Conservation (phyloP, 2,113 vertebrate genomes). For the Dicaeum eximium region DNA sequence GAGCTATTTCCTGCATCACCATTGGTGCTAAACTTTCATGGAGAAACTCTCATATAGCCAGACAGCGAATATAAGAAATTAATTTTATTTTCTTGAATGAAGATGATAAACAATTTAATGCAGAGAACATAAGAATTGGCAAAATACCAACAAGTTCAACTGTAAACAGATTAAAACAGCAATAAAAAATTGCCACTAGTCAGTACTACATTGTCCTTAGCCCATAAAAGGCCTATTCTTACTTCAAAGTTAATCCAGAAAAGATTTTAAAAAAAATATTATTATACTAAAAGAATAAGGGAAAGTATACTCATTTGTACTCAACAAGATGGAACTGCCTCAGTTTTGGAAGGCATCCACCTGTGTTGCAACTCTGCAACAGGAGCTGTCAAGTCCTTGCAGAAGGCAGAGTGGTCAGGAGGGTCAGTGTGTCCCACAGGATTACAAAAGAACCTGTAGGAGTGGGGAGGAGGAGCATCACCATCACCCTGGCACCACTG, state of each 20-base stretch:
- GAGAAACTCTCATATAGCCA: background rate
- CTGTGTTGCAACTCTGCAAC: background rate
- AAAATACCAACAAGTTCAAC: background rate
- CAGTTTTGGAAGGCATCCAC: background rate
- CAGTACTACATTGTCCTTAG: background rate
- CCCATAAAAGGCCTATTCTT: background rate
- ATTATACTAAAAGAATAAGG: background rate
- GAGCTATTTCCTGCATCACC: background rate
- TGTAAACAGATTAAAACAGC: background rate
- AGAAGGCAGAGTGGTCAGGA: background rate
- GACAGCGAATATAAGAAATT: background rate
- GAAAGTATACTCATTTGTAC: background rate
- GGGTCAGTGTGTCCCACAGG: background rate
- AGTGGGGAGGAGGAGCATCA: background rate
- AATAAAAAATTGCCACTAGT: background rate
- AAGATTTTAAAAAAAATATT: background rate
- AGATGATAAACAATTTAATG: background rate
- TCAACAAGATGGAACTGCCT: background rate
- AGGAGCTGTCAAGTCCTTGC: background rate
- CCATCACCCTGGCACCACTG: background rate
- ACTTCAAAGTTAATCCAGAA: background rate
- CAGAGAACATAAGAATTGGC: background rate
- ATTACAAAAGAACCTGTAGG: background rate
- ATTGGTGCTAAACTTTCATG: fast-evolving
- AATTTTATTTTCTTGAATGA: background rate